Evolutionary conservation across 2,888 invertebrate species (phyloP).

Genomic region (Apotomis capreana): DNA sequence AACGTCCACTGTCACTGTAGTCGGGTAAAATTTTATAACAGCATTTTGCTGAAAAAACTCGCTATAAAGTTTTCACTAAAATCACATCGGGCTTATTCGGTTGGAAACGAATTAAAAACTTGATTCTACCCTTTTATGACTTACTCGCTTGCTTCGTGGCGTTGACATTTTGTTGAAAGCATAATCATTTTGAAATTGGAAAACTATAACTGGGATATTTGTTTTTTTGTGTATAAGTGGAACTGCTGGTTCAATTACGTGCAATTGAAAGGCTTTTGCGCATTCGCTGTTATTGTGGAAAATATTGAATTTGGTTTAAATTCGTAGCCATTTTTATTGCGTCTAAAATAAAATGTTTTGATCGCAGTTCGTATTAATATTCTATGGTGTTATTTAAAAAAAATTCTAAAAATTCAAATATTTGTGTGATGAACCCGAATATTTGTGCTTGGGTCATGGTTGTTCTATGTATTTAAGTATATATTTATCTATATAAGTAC

Average conservation of each 20-base stretch:
- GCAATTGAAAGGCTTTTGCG: neutral
- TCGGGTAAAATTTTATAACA: slow-evolving; percentile 19
- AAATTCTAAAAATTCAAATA: no score
- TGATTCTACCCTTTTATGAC: slow-evolving; percentile 13
- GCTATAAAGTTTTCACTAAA: slow-evolving; percentile 11
- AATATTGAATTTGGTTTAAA: neutral
- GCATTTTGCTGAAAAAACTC: slow-evolving; percentile 14
- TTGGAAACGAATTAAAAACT: slow-evolving; percentile 28
- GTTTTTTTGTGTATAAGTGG: neutral
- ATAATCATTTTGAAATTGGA: neutral
- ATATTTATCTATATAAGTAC: no score
- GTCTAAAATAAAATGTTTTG: no score
- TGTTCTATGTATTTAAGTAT: no score
- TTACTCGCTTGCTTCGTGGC: slow-evolving; percentile 15
- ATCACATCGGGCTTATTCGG: slow-evolving; percentile 12
- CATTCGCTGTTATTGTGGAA: neutral
- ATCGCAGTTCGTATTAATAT: no score
- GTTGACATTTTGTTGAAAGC: slow-evolving; percentile 11
- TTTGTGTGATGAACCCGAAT: no score
- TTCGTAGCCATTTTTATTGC: no score
- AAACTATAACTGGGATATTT: neutral
- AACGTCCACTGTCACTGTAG: slow-evolving; percentile 1
- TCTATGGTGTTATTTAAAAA: no score
- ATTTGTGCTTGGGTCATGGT: no score
- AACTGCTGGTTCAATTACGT: neutral